Percentiles rank a stretch among this genome's conserved stretches.
Evolutionary conservation across 64 coral and sea anemone genomes (phyloP).

Genomic region (Porites lutea): DNA sequence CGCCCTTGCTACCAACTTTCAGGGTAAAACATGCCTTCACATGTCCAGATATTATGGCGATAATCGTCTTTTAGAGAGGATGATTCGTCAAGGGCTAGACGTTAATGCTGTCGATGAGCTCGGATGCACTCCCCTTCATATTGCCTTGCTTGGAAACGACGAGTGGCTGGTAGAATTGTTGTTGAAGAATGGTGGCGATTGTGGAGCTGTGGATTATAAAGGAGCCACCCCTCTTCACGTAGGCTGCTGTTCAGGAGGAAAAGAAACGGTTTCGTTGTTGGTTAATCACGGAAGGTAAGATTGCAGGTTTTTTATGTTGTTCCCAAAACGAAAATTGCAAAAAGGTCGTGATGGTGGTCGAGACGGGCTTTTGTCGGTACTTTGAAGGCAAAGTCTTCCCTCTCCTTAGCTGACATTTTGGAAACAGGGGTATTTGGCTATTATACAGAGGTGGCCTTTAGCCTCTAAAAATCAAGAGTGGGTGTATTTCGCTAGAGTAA

Average conservation of each 20-base stretch:
- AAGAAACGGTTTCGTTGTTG: not conserved
- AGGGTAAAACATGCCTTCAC: constrained; percentile 27
- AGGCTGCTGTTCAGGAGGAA: constrained; percentile 1
- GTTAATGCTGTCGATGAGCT: constrained; percentile 21
- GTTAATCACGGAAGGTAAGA: not conserved
- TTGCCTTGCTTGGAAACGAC: not conserved
- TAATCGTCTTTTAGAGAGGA: not conserved
- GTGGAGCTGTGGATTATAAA: constrained; percentile 13
- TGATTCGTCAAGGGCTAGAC: not conserved
- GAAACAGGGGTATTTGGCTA: too few species aligned
- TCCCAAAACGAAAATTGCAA: too few species aligned
- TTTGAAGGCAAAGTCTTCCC: too few species aligned
- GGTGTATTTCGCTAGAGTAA: too few species aligned
- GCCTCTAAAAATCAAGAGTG: too few species aligned
- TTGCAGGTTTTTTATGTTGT: not conserved
- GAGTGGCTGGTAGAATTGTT: not conserved
- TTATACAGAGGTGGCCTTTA: too few species aligned
- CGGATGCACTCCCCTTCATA: constrained; percentile 8
- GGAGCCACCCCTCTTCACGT: constrained; percentile 3
- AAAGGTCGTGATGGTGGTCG: too few species aligned
- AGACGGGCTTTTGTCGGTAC: too few species aligned
- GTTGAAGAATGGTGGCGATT: constrained; percentile 16
- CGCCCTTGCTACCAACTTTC: not conserved
- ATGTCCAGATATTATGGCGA: too few species aligned
- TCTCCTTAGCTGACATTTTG: too few species aligned